Percentiles rank a stretch among this genome's conserved stretches.
These are phyloP conservation scores for Drymonia ruficornis DNA, from an alignment of 2,888 invertebrate genomes.

Conservation along the genomic window DNA sequence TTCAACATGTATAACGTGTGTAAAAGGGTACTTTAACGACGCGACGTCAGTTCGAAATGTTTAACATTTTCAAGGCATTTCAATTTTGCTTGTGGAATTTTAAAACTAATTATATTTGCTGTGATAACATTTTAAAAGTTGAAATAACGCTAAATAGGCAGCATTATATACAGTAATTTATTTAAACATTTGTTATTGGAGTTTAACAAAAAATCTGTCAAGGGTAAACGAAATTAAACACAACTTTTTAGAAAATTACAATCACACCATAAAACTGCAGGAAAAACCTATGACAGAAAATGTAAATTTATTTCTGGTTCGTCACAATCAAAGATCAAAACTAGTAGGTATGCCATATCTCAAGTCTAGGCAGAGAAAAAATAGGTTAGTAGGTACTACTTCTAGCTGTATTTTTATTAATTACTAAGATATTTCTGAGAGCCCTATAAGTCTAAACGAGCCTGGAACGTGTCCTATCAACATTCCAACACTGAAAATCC, in stretches of 20 bases:
- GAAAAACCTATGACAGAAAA: too few relatives aligned
- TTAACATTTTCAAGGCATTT: constrained; percentile 27
- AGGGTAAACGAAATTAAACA: too few relatives aligned
- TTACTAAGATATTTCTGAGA: not conserved
- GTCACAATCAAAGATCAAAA: too few relatives aligned
- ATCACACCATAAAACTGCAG: too few relatives aligned
- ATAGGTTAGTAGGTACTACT: not conserved
- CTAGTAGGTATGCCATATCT: too few relatives aligned
- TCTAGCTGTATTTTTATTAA: not conserved
- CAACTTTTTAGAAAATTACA: too few relatives aligned
- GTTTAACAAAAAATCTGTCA: too few relatives aligned
- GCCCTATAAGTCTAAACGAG: not conserved
- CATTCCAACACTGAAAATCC: not conserved
- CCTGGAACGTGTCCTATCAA: not conserved
- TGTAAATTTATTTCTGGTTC: too few relatives aligned
- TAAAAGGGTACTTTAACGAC: constrained; percentile 42
- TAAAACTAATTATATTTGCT: not conserved
- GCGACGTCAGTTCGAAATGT: constrained; percentile 21
- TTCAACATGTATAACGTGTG: constrained; percentile 44
- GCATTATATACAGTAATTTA: too few relatives aligned
- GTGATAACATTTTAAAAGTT: not conserved
- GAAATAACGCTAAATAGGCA: too few relatives aligned
- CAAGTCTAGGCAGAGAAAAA: too few relatives aligned
- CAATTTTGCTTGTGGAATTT: constrained; percentile 14
- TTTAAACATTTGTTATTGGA: too few relatives aligned